These are phyloP conservation scores for Menidia beryllina DNA, from an alignment of 2,113 vertebrate species.

Conservation along the genomic window DNA sequence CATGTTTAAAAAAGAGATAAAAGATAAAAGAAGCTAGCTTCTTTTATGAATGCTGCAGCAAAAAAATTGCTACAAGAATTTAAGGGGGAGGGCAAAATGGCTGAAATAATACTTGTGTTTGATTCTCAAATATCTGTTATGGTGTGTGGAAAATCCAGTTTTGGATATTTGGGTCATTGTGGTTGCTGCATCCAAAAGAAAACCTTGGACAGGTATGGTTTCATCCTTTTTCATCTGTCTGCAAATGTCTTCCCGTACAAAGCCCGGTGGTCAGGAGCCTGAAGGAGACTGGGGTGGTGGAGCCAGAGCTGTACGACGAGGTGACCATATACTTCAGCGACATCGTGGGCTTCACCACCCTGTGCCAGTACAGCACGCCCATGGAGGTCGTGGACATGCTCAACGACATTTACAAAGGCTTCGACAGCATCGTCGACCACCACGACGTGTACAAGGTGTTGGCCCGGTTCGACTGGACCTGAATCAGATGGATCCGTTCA, in stretches of 20 bases:
- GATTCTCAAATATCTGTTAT: too few species aligned
- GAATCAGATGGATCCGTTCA: too few species aligned
- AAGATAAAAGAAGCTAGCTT: too few species aligned
- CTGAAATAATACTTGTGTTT: too few species aligned
- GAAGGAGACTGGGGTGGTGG: conserved; percentile 92
- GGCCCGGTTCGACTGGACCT: rapidly evolving
- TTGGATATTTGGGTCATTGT: too few species aligned
- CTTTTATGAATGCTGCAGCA: too few species aligned
- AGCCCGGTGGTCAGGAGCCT: conserved; percentile 95
- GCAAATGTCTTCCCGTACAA: conserved; percentile 4
- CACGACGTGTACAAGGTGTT: conserved; percentile 97
- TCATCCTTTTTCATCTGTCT: not conserved
- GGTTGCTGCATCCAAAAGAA: not conserved
- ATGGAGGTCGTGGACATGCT: conserved; percentile 99
- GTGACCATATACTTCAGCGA: conserved; percentile 99
- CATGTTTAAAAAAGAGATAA: too few species aligned
- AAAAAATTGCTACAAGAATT: too few species aligned
- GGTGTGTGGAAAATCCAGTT: too few species aligned
- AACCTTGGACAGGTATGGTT: not conserved
- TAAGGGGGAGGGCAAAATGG: too few species aligned
- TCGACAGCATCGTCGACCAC: conserved; percentile 94
- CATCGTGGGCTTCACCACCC: conserved; percentile 97
- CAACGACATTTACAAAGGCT: conserved; percentile 97
- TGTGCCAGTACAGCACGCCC: conserved; percentile 97
- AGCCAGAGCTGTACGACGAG: conserved; percentile 95